phyloP scores from a whole-genome alignment of 64 coral and sea anemone species.

The Stylophora pistillata region DNA sequence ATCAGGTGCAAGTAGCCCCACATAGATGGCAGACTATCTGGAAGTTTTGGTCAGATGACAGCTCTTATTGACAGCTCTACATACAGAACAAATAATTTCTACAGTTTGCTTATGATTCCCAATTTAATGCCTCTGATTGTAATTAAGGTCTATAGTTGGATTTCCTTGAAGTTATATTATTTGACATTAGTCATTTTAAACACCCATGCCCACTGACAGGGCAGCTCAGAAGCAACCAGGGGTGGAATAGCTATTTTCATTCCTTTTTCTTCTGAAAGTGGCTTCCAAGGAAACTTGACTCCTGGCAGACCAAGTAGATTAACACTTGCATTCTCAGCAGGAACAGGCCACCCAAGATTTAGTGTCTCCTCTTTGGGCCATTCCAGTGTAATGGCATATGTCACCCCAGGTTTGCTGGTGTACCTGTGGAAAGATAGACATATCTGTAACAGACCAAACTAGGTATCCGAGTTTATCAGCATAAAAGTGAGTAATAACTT shows the following conservation, averaged over 20 bases:
- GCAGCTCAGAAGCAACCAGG: neutral
- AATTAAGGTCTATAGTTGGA: no score
- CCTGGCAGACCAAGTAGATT: constrained; percentile 32
- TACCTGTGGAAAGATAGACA: constrained; percentile 5
- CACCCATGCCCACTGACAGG: constrained; percentile 43
- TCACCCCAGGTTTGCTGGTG: constrained; percentile 9
- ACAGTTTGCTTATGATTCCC: neutral
- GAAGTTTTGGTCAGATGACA: no score
- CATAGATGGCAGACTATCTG: no score
- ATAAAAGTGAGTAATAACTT: no score
- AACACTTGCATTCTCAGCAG: neutral
- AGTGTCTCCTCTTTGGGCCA: constrained; percentile 27
- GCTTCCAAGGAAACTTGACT: constrained; percentile 12
- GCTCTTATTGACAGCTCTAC: no score
- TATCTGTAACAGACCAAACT: neutral
- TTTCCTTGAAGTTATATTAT: neutral
- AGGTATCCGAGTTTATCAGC: neutral
- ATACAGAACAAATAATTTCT: no score
- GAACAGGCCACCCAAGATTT: neutral
- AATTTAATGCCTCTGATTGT: no score
- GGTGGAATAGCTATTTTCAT: neutral
- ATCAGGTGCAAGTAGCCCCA: no score
- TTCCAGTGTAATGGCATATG: constrained; percentile 20
- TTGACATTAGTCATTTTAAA: constrained; percentile 29
- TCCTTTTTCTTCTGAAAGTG: neutral